Evolutionary conservation across 2,113 vertebrate genomes (phyloP).

Genomic region (Cacatua alba): DNA sequence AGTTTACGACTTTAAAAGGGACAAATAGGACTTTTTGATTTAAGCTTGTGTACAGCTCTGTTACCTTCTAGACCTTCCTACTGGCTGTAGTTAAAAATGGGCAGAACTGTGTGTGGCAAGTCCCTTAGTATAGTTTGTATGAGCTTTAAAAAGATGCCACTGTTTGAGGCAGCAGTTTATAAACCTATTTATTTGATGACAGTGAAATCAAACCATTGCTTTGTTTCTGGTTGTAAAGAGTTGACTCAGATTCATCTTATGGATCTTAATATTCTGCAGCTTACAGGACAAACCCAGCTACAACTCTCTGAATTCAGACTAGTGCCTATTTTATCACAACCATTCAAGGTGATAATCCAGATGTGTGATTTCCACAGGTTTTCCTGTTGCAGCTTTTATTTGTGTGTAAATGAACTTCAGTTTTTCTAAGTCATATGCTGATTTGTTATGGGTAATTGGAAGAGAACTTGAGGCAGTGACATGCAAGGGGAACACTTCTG

Average conservation of each 20-base stretch:
- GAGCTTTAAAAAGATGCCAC: neutral
- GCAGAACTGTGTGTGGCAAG: no score
- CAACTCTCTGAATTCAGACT: neutral
- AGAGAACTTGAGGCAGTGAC: neutral
- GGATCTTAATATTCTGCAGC: neutral
- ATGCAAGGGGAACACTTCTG: neutral
- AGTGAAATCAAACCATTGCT: neutral
- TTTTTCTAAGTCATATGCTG: neutral
- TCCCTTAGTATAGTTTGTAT: neutral
- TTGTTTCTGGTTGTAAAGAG: neutral
- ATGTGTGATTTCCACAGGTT: neutral
- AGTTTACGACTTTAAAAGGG: neutral
- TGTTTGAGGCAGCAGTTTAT: neutral
- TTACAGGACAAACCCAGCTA: neutral
- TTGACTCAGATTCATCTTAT: neutral
- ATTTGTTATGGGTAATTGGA: neutral
- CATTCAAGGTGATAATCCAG: neutral
- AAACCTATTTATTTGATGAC: neutral
- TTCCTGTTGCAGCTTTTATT: neutral
- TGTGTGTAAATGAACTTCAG: neutral
- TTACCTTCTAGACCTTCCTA: neutral
- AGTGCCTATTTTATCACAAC: neutral
- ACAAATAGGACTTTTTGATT: neutral
- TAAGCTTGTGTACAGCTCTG: neutral
- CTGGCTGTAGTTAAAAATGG: neutral